Evolutionary conservation across 2,113 vertebrate genomes (phyloP), one percentile per base, ranked within the genome.

Genomic region (Poecilia latipinna): DNA sequence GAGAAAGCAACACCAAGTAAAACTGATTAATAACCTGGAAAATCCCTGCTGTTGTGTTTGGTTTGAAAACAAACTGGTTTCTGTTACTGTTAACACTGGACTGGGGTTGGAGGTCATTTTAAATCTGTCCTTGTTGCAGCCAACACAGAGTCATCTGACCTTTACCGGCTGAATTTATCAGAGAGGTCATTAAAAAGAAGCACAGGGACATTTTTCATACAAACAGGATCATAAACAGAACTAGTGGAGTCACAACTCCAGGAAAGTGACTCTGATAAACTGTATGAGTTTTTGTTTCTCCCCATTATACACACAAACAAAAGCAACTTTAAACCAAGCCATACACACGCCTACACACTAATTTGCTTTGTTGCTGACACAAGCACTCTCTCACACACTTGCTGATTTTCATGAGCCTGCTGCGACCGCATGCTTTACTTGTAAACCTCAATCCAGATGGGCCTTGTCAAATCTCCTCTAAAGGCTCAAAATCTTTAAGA

Each of bases 351-450:
- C 74, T 75, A 83, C 74, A 86, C 69, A 79, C 57, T 62, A 65
- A 85, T 82, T 75, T 87, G 83, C 63, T 77, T 44, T 72, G 61
- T 42, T 80, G 75, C 80, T 77, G 54, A 79, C 80, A 83, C 68
- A 69, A 70, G 67, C 78, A 75, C 68, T 61, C 74, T 74, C 69
- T 61, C 72, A 57, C 60, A 65, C 65, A 31, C 48, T 61, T 65
- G 26, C 66, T 10, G 26, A 77, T 61, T 28, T 68, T 54, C 37
- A 51, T 8, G 22, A 63, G 22, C 71, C 32, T 74, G 64, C 71
- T 35, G 63, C 39, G 78, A 33, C 26, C 79, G 22, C 42, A 61
- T 28, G 64, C 31, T 51, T 72, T 26, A 67, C 68, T 79, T 65
- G 15, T 68, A 62, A 79, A 75, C 61, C 67, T 73, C 39, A 82